Base-by-base conservation (phyloP, 2,888 invertebrate genomes). In the Glaucopsyche alexis region DNA sequence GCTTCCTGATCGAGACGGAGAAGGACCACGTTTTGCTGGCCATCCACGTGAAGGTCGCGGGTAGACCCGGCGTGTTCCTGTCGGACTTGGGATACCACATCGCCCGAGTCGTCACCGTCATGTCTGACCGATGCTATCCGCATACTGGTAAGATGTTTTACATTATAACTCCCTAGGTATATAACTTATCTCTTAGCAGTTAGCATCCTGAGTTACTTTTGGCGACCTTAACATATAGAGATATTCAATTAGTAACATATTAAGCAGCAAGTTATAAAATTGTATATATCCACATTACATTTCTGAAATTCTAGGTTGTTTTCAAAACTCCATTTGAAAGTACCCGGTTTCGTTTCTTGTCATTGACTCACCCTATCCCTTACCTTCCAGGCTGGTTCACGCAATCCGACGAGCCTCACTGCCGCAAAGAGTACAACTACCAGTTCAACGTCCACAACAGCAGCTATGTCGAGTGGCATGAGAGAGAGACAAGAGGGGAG, bases 21-120 rank as follows among this genome's bases (percentile, higher is more conserved):
- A 98, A 98, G 85, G 98, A 98, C 84, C 98, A 98, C 87, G 97
- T 97, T 14, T 94, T 98, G 88, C 94, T 97, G 74, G 97, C 96
- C 72, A 94, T 97, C 82, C 95, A 95, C 79, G 94, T 98, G 73
- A 94, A 94, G 81, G 95, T 98, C 71, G 95, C 94, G 29, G 96
- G 95, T 71, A 95, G 98, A 76, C 90, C 93, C 8, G 98, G 98
- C 49, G 93, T 96, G 66, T 93, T 98, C 87, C 93, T 98, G 71
- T 95, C 98, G 67, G 98, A 98, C 90, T 96, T 98, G 70, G 98
- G 98, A 7, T 98, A 98, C 88, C 98, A 98, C 86, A 96, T 98
- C 75, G 95, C 97, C 64, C 94, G 97, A 70, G 97, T 96, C 42
- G 95, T 98, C 73, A 97, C 98, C 19, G 96, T 97, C 49, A 98